Evolutionary conservation across 2,888 invertebrate species (phyloP).

Genomic region (Pseudococcus longispinus): DNA sequence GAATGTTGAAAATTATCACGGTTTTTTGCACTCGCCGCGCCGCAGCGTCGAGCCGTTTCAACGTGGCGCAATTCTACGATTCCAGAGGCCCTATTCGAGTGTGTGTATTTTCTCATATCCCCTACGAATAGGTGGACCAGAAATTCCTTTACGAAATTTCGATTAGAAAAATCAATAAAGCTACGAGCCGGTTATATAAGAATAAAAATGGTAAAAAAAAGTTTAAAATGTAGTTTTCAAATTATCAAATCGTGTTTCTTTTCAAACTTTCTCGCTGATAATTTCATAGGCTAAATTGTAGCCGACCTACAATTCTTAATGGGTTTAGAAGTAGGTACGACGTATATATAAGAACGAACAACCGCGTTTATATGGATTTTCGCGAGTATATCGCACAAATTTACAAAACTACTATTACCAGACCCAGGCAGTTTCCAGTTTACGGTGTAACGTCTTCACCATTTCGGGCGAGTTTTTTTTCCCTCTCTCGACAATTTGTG

Average conservation of each 20-base stretch:
- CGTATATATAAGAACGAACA: not conserved
- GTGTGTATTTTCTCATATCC: not conserved
- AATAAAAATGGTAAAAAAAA: not conserved
- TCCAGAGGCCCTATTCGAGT: not conserved
- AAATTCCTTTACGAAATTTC: not conserved
- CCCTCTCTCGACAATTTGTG: not conserved
- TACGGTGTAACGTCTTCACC: not conserved
- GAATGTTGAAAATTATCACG: not conserved
- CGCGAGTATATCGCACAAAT: not conserved
- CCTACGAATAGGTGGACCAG: not conserved
- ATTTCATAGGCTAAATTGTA: conserved; percentile 24
- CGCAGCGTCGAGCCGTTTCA: no score
- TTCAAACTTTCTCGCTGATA: conserved; percentile 19
- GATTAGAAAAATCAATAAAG: conserved; percentile 3
- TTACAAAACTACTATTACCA: not conserved
- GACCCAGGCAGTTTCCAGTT: not conserved
- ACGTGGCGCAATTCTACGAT: no score
- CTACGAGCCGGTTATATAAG: not conserved
- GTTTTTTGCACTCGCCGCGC: not conserved
- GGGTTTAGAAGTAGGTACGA: not conserved
- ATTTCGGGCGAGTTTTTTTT: not conserved
- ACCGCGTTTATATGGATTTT: not conserved
- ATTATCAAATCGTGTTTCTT: conserved; percentile 24
- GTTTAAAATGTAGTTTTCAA: conserved; percentile 31
- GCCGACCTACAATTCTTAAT: conserved; percentile 7